phyloP scores from a whole-genome alignment of 1,140 invertebrate species.

The Nasonia vitripennis region DNA sequence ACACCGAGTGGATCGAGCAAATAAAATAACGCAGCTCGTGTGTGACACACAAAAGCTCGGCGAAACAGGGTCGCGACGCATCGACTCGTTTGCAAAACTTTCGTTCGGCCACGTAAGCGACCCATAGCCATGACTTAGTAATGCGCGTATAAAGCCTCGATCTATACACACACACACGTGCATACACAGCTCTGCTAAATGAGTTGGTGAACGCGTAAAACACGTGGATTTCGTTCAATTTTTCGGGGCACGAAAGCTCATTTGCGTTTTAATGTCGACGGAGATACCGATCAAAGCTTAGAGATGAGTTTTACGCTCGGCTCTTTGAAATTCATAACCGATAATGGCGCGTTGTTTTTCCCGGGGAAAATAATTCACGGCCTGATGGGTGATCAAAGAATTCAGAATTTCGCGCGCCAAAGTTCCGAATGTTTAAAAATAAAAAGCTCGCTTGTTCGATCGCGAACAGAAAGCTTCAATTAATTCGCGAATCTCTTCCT shows the following conservation, averaged over 20 bases:
- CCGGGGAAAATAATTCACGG: too few species aligned
- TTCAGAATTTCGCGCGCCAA: too few species aligned
- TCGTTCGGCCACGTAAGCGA: conserved; percentile 59
- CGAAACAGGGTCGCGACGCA: conserved; percentile 44
- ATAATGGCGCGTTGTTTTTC: too few species aligned
- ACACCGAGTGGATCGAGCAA: neutral
- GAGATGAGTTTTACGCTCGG: too few species aligned
- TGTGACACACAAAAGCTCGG: conserved; percentile 20
- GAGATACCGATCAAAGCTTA: too few species aligned
- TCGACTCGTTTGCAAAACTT: conserved; percentile 57
- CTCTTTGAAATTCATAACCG: too few species aligned
- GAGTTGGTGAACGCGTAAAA: neutral
- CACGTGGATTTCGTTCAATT: neutral
- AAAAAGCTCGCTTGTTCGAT: too few species aligned
- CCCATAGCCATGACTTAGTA: conserved; percentile 58
- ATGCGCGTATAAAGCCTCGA: conserved; percentile 56
- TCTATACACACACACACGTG: neutral
- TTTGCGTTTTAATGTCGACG: neutral
- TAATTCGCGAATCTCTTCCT: too few species aligned
- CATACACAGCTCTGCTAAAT: neutral
- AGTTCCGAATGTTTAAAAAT: too few species aligned
- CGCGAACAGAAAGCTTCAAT: too few species aligned
- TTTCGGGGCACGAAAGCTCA: neutral
- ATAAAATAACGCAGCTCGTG: neutral
- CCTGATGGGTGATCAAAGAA: too few species aligned